Base-by-base conservation (phyloP, 2,888 invertebrate species). In the Teinopalpus imperialis region DNA sequence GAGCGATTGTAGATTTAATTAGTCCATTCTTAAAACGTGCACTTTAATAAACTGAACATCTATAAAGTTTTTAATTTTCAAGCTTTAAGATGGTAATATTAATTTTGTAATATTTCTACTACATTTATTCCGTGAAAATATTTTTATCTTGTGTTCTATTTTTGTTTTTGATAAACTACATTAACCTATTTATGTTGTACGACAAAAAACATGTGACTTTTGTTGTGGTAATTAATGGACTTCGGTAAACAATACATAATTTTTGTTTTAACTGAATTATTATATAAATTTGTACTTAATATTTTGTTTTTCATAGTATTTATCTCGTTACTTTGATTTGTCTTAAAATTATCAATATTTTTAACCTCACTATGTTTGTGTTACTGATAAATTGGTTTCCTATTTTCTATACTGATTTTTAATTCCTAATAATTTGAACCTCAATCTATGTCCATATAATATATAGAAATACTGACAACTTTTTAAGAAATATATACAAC, bases 171-270 rank as follows among this genome's bases (percentile, higher is more conserved):
- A 24, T 37, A 30, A 43, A 36, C 9, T 32, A 18, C 27, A 10
- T 34, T 45, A 45, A 45, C 45, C 45, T 45, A 10, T 40, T 8
- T 40, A 18, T 31, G 9, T 9, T 29, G 30, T 4, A 8, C n/a
- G 10, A 24, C 24, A n/a, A 16, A 37, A 29, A 45, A 45, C 37
- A 45, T 34, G 45, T 45, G 45, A 45, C 40, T 45, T 39, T 39
- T 45, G 39, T 45, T 40, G 40, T 45, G 34, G 26, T 24, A 45
- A 10, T 20, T 26, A 24, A 18, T 21, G 4, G 7, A 12, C 7
- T 20, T 20, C 20, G 8, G 8, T 12, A 3, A 12, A 29, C 2
- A 29, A 29, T 9, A 23, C 23, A 20, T 39, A n/a, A n/a, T n/a
- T n/a, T n/a, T n/a, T n/a, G n/a, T n/a, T n/a, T n/a, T n/a, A n/a